These are phyloP conservation scores for Crypturellus undulatus DNA, from an alignment of 2,113 vertebrate species.

Conservation along the genomic window DNA sequence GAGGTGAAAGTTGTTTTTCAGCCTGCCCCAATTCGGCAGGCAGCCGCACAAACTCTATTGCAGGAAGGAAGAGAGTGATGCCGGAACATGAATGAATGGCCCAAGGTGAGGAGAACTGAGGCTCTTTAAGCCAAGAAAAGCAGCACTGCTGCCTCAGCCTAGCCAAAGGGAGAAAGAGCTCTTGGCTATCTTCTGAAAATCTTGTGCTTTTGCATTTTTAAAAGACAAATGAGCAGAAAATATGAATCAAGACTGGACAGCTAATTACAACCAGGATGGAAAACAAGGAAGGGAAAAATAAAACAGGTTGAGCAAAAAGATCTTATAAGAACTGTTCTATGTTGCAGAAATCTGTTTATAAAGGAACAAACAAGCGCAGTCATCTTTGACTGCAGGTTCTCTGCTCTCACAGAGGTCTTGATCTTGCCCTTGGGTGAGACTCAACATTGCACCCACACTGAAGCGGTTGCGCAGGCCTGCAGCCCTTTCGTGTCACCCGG, in stretches of 20 bases:
- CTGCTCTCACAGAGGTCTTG: background rate
- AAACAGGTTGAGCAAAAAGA: background rate
- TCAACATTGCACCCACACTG: accelerated
- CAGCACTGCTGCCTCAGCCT: background rate
- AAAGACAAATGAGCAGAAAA: background rate
- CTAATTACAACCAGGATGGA: background rate
- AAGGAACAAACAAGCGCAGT: background rate
- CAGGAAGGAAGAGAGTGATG: background rate
- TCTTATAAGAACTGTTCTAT: background rate
- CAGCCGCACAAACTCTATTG: background rate
- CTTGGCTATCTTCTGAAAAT: background rate
- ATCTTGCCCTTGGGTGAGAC: background rate
- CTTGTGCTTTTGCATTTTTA: background rate
- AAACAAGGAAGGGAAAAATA: background rate
- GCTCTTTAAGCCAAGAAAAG: background rate
- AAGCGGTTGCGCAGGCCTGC: accelerated
- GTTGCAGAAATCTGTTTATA: background rate
- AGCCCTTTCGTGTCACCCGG: background rate
- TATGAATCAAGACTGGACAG: background rate
- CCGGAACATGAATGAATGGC: background rate
- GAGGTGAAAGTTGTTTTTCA: background rate
- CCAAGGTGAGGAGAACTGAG: background rate
- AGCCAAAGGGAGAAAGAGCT: background rate
- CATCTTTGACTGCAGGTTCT: background rate
- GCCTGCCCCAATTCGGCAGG: background rate